phyloP scores from a whole-genome alignment of 2,888 invertebrate species.

The Hartigia nigra region DNA sequence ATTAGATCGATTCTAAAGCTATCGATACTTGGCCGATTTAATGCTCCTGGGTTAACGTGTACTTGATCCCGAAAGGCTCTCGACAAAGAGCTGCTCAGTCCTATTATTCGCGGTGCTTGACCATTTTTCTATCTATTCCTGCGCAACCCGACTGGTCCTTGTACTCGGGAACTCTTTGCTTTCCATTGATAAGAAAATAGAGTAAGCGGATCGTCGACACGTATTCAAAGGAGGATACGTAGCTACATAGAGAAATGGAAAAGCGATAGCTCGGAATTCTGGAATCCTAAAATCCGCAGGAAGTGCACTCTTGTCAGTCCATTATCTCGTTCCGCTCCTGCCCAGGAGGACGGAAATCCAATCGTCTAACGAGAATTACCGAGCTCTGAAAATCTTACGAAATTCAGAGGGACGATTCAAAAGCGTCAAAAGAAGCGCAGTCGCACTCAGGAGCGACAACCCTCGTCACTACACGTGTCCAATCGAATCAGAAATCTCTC shows the following conservation, averaged over 20 bases:
- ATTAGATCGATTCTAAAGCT: slow-evolving; percentile 42
- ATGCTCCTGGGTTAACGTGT: slow-evolving; percentile 43
- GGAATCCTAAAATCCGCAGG: slow-evolving; percentile 23
- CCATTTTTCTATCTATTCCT: neutral
- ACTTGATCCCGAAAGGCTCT: slow-evolving; percentile 40
- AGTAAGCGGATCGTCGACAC: neutral
- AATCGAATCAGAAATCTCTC: neutral
- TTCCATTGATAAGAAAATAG: neutral
- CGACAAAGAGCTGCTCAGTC: slow-evolving; percentile 17
- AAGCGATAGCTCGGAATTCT: slow-evolving; percentile 27
- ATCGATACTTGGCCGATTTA: slow-evolving; percentile 47
- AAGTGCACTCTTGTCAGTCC: neutral
- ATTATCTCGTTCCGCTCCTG: neutral
- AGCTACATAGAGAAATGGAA: neutral
- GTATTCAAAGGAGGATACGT: neutral
- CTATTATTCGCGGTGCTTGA: neutral
- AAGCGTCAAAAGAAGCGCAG: neutral
- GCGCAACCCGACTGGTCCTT: neutral
- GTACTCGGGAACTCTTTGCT: neutral
- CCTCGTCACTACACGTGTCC: neutral
- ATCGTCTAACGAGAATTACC: neutral
- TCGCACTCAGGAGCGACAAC: neutral
- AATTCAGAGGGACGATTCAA: neutral
- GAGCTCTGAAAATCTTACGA: neutral
- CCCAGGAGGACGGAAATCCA: neutral